Conservation (phyloP, 2,888 invertebrate genomes). For the Dasypolia templi region DNA sequence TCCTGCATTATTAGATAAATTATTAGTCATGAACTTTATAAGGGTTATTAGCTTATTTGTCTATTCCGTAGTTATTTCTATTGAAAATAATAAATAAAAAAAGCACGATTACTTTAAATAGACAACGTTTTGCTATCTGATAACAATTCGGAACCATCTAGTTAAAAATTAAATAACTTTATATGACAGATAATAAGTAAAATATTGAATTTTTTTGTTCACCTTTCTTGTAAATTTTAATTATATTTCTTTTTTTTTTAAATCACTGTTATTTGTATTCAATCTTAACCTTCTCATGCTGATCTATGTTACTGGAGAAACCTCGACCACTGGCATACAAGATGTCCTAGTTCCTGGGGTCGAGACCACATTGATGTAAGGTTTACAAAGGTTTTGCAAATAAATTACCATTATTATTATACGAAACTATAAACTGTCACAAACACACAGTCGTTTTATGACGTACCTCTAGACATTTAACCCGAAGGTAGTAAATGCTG, state of each 20-base stretch:
- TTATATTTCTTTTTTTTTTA: background rate
- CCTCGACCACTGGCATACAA: background rate
- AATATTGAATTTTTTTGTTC: too few relatives aligned
- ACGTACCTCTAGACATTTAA: background rate
- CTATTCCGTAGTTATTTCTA: too few relatives aligned
- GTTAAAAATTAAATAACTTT: background rate
- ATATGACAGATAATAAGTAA: background rate
- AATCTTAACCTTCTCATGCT: background rate
- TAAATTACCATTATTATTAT: background rate
- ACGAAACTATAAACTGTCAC: background rate
- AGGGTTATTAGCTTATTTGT: too few relatives aligned
- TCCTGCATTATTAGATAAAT: constrained; percentile 7
- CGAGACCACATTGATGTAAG: background rate
- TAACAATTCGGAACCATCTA: background rate
- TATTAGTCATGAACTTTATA: background rate
- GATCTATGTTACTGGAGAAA: background rate
- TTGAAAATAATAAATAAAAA: too few relatives aligned
- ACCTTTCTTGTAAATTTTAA: background rate
- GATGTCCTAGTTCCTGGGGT: background rate
- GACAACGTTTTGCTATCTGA: background rate
- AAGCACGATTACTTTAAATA: background rate
- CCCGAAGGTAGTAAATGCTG: background rate
- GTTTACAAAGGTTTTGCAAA: background rate
- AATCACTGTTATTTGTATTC: too few relatives aligned
- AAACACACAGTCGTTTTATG: background rate